A percentile compares a stretch with the other conserved stretches of the same genome.
Conservation (phyloP, 2,113 vertebrate genomes). For the Tetrax tetrax region DNA sequence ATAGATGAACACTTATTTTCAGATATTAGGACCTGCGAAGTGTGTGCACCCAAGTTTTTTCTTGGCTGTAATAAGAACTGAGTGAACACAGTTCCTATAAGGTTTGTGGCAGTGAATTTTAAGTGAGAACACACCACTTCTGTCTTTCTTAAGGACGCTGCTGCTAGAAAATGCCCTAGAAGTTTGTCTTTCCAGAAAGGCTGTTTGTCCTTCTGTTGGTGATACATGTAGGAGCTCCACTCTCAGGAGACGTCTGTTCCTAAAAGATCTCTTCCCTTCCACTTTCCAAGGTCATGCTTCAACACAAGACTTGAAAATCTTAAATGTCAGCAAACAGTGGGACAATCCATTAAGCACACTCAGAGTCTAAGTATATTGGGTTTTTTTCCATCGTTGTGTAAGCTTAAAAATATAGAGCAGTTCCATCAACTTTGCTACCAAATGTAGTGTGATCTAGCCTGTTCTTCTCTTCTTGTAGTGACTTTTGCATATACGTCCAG, state of each 20-base stretch:
- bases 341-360: background rate
- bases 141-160: background rate
- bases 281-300: slow-evolving; percentile 9
- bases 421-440: background rate
- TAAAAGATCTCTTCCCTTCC: background rate
- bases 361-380: background rate
- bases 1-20: background rate
- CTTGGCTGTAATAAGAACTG: background rate
- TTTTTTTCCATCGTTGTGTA: background rate
- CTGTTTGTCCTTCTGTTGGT: background rate
- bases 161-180: background rate
- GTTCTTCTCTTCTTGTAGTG: background rate
- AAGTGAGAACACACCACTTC: background rate
- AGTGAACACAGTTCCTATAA: background rate
- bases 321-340: slow-evolving; percentile 6
- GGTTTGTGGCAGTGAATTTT: background rate
- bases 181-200: background rate
- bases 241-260: background rate
- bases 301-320: background rate
- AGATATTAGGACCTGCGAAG: background rate
- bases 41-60: background rate
- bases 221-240: background rate
- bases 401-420: background rate
- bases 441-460: background rate
- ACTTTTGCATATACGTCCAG: background rate